Evolutionary conservation across 2,797 vertebrate genomes (phyloP), one percentile per base, ranked within the genome.

Genomic region (Anisognathus igniventris): DNA sequence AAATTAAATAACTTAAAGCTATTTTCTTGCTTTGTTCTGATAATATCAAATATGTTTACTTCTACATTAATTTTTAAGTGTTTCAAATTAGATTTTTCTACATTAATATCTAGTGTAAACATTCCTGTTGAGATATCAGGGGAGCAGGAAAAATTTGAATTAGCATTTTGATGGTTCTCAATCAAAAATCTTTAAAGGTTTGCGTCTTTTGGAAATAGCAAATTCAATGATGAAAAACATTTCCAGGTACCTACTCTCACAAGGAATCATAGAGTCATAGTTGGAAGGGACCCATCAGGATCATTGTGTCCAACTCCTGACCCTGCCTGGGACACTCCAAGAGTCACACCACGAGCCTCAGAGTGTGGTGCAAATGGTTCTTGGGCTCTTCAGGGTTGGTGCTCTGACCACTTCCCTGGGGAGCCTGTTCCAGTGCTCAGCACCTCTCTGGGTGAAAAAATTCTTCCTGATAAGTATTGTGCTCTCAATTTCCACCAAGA

Each of bases 281-380:
- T 20, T 54, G 31, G 61, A 39, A 76, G 37, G 18, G 12, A 33
- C 3, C 2, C 25, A 8, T 45, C 22, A 65, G 10, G 30, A 58
- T 40, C 14, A 65, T 27, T 0, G 0, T 25, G 21, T 64, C 12
- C 28, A 27, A 0, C 12, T 57, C 44, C 19, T 23, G 39, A 8
- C n/a, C 25, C 39, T 24, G 24, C 10, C 5, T 7, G 4, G 10
- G 39, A 28, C 25, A 7, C 4, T 7, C 21, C 30, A 45, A 31
- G 25, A 31, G 6, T 21, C 21, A 23, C 44, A 33, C 6, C 3
- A 0, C 4, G 10, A 39, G 18, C 21, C 31, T 57, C 12, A 57
- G 17, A 39, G 37, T 0, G 0, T 12, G 50, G 21, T 20, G 6
- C 25, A 64, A 70, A 51, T 25, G 8, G 3, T 45, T 57, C 24